These are phyloP conservation scores for Champsocephalus esox DNA, from an alignment of 2,797 vertebrate genomes.

Conservation along the genomic window DNA sequence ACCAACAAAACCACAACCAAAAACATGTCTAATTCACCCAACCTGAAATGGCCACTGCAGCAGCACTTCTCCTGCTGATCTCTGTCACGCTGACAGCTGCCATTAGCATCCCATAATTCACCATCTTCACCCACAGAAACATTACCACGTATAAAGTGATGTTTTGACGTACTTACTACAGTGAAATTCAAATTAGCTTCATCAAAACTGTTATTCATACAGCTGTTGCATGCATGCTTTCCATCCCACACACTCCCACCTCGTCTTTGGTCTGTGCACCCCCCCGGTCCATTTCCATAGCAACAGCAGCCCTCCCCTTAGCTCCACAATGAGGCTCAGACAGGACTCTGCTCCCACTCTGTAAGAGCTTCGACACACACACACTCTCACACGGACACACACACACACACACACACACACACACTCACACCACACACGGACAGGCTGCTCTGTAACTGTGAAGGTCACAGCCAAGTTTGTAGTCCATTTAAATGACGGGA, in stretches of 20 bases:
- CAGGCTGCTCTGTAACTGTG: slow-evolving; percentile 32
- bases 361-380: slow-evolving; percentile 37
- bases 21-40: slow-evolving; percentile 5
- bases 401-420: slow-evolving; percentile 22
- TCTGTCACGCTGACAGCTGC: slow-evolving; percentile 30
- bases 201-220: slow-evolving; percentile 35
- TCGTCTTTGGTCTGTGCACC: slow-evolving; percentile 35
- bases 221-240: slow-evolving; percentile 40
- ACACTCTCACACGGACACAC: slow-evolving; percentile 1
- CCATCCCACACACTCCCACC: slow-evolving; percentile 62
- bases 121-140: background rate
- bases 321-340: slow-evolving; percentile 14
- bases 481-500: background rate
- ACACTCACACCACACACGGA: slow-evolving; percentile 9
- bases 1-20: background rate
- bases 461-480: slow-evolving; percentile 46
- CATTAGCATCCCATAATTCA: slow-evolving; percentile 26
- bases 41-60: slow-evolving; percentile 7
- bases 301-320: slow-evolving; percentile 34
- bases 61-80: background rate
- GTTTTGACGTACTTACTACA: background rate
- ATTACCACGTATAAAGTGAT: background rate
- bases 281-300: slow-evolving; percentile 55
- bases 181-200: slow-evolving; percentile 25
- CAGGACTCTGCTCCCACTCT: slow-evolving; percentile 40